Evolutionary conservation across 2,113 vertebrate genomes (phyloP), one percentile per base, ranked within the genome.

Genomic region (Spermophilus dauricus): DNA sequence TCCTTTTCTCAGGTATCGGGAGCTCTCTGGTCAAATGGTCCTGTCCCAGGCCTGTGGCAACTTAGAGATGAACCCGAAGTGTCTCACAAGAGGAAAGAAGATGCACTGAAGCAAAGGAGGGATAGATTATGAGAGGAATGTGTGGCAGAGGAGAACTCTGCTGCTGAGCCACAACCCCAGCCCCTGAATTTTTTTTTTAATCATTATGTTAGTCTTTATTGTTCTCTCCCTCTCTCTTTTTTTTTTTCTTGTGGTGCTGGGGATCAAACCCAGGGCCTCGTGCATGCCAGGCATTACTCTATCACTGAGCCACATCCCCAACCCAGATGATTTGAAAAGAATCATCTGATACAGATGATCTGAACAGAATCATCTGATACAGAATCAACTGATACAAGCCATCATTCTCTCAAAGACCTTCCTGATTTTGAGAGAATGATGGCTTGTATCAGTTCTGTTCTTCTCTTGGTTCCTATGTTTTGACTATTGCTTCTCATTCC

Each of bases 401-500:
- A 42, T 42, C 39, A 42, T 42, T 42, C 39, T 42, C 39, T 42
- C 39, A 42, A 42, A 42, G 39, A 42, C 39, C 39, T 42, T 42
- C 39, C 39, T 42, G 39, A 42, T 42, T 42, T 42, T 42, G 3
- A 6, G 32, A 61, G 94, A n/a, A 80, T 22, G 58, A 16, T 3
- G 16, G 70, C 67, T 95, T 94, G 34, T 77, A 81, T 94, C 69
- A 37, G 42, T 87, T 84, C 28, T 92, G 45, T 83, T 86, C 2
- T 93, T 77, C 61, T 87, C 39, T 81, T 20, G 45, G 10, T 88
- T 86, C 26, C 69, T 67, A 1, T 73, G 56, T 84, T 95, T 75
- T 97, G 75, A 97, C 34, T 51, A 1, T 96, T 37, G 58, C 18
- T 97, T 98, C 75, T 98, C 97, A 67, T 95, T 98, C 96, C 93